phyloP scores from a whole-genome alignment of 2,797 vertebrate species.

The Gymnocypris eckloni region DNA sequence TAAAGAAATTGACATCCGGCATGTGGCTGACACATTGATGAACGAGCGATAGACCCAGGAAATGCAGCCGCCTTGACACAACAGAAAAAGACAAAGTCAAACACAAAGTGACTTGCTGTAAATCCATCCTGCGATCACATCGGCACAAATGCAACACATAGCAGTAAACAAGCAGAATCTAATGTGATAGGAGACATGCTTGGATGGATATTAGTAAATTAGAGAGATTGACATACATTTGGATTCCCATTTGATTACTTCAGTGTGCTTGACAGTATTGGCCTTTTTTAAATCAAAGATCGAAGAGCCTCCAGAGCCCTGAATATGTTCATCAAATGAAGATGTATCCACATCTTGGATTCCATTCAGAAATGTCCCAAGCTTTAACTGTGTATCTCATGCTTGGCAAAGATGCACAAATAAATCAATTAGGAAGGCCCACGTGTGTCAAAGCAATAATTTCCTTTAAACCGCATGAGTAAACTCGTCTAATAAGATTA shows the following conservation, averaged over 20 bases:
- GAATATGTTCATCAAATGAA: constrained; percentile 1
- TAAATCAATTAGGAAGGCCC: constrained; percentile 44
- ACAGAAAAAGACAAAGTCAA: constrained; percentile 66
- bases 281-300: constrained; percentile 29
- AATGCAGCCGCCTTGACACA: constrained; percentile 64
- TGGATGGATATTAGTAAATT: background rate
- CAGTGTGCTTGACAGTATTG: background rate
- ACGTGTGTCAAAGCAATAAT: constrained; percentile 37
- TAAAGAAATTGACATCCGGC: constrained; percentile 67
- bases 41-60: constrained; percentile 65
- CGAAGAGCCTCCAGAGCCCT: background rate
- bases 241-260: background rate
- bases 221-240: background rate
- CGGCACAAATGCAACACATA: constrained; percentile 44
- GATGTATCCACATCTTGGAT: constrained; percentile 7
- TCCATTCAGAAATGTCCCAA: background rate
- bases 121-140: constrained; percentile 61
- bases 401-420: constrained; percentile 31
- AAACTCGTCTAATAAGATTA: constrained; percentile 36
- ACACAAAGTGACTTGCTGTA: constrained; percentile 40
- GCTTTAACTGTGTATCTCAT: constrained; percentile 14
- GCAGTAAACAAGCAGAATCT: background rate
- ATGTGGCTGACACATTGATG: constrained; percentile 60
- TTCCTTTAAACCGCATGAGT: constrained; percentile 40
- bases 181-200: background rate